Base-by-base conservation (phyloP, 2,888 invertebrate species). In the Machimus rusticus region DNA sequence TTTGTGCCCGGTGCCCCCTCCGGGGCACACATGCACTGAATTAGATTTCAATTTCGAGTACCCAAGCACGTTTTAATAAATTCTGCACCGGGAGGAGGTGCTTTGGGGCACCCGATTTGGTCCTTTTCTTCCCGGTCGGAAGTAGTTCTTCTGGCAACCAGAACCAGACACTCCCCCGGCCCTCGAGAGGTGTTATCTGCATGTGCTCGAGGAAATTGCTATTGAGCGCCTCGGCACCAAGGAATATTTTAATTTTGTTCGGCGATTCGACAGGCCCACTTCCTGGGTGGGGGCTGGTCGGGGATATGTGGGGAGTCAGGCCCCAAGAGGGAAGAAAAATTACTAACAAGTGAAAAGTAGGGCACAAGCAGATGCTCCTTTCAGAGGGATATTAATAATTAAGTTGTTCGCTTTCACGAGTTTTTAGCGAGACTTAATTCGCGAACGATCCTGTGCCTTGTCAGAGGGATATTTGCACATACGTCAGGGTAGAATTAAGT, bases 21-120 rank as follows among this genome's bases (percentile, higher is more conserved):
- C 66, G 19, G 51, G 14, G 46, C 78, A 78, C 78, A 78, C 46
- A 37, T 82, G 57, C 37, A 34, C 34, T 39, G 82, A 37, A 66
- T 57, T 57, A 57, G 82, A 82, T 82, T 82, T 57, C 82, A 82
- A 82, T 82, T 82, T 37, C 57, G 37, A 66, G 28, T 19, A 66
- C 19, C 28, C 66, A 4, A 66, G 39, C 37, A 37, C 82, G 23
- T 82, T 82, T 82, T 82, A 82, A 82, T 82, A 82, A 82, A 66
- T 82, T 37, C 31, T 82, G 37, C 82, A 82, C 5, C 23, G 81
- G 14, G 51, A 28, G 51, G 39, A 19, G 51, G 39, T 43, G 16
- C 34, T 43, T 16, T 43, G 31, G 46, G 34, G 2, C 66, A 19
- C 28, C 81, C 46, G 51, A 55, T 81, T 55, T 31, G 28, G 55